Conservation (phyloP, 2,797 vertebrate genomes). For the Carduelis carduelis region DNA sequence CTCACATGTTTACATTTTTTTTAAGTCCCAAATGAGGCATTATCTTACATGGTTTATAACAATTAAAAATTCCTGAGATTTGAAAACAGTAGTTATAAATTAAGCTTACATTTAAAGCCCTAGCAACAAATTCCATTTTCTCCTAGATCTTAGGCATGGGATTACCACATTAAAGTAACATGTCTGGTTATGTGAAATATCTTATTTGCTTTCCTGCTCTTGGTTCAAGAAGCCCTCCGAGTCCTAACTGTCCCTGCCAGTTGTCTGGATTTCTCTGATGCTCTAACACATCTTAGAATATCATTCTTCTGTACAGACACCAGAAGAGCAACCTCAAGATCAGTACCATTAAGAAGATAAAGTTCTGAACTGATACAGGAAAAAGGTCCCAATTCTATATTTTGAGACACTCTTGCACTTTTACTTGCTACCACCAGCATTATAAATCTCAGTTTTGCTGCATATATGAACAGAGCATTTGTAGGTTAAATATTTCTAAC, state of each 20-base stretch:
- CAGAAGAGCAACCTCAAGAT: neutral
- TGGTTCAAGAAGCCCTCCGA: neutral
- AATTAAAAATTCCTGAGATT: neutral
- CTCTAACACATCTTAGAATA: neutral
- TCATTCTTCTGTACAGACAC: neutral
- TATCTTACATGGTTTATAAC: neutral
- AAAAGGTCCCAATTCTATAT: neutral
- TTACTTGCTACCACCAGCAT: neutral
- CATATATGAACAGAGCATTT: neutral
- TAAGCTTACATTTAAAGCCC: neutral
- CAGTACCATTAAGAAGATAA: neutral
- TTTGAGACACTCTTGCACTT: neutral
- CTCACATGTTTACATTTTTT: fast-evolving
- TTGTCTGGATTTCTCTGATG: neutral
- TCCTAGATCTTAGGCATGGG: neutral
- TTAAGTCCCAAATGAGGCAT: neutral
- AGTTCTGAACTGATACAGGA: neutral
- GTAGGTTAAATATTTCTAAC: neutral
- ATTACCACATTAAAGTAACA: neutral
- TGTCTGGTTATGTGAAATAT: neutral
- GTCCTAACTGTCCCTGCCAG: neutral
- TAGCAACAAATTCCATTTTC: neutral
- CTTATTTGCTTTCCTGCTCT: neutral
- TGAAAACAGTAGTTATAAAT: neutral
- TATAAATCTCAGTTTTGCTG: neutral